Conservation (phyloP, 2,113 vertebrate genomes). For the Ochotona princeps region DNA sequence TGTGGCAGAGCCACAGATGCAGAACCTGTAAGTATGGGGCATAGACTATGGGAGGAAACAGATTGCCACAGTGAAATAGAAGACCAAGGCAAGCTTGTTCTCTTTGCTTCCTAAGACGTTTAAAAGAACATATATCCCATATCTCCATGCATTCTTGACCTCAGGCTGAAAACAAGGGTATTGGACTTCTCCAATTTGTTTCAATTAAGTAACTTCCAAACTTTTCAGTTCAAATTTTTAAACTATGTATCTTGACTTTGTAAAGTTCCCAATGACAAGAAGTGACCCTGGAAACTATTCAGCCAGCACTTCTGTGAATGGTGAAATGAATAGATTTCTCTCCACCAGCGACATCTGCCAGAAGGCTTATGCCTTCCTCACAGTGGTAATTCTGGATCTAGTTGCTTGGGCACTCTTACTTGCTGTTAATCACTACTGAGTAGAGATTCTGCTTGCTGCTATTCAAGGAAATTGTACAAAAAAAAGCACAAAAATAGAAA, state of each 20-base stretch:
- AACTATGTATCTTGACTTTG: neutral
- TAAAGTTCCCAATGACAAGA: neutral
- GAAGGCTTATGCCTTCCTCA: too few relatives aligned
- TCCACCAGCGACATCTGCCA: neutral
- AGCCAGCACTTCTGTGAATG: neutral
- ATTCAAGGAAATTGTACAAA: neutral
- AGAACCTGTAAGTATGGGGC: neutral
- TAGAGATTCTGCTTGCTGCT: neutral
- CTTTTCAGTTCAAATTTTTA: slow-evolving; percentile 1
- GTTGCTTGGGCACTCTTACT: neutral
- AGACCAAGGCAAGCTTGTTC: neutral
- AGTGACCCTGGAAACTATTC: neutral
- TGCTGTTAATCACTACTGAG: neutral
- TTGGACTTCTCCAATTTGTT: neutral
- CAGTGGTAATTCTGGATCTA: neutral
- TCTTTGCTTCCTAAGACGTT: neutral
- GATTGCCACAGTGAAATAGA: accelerated
- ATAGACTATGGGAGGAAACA: neutral
- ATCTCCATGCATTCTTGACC: neutral
- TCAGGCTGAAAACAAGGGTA: neutral
- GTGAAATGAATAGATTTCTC: neutral
- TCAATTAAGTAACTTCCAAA: neutral
- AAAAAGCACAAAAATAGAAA: neutral
- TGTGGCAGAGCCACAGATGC: too few relatives aligned
- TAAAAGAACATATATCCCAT: neutral